Percentiles rank a stretch among this genome's conserved stretches.
These are phyloP conservation scores for Cuniculus paca DNA, from an alignment of 2,797 vertebrate genomes.

Conservation along the genomic window DNA sequence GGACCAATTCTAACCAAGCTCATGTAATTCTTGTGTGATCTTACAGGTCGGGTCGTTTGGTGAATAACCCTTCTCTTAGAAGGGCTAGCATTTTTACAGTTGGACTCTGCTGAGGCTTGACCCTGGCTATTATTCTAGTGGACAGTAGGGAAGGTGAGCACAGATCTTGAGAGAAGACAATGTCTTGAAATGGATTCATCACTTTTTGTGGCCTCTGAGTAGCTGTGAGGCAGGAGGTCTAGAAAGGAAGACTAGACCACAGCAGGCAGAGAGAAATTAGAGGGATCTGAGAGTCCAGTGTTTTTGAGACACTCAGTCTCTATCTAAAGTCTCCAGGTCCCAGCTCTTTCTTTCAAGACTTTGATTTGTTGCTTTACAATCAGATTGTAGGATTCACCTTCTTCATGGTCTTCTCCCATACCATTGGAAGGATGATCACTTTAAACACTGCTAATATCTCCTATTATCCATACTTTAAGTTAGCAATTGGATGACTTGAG, in stretches of 20 bases:
- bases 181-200: neutral
- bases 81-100: neutral
- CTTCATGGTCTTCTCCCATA: neutral
- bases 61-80: neutral
- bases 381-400: neutral
- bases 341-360: neutral
- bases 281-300: neutral
- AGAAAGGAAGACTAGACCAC: neutral
- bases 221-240: neutral
- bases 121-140: neutral
- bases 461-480: neutral
- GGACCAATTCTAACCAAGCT: neutral
- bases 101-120: neutral
- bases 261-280: neutral
- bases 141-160: neutral
- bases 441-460: neutral
- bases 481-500: neutral
- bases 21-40: neutral
- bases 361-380: neutral
- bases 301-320: neutral
- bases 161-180: neutral
- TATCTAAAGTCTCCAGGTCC: neutral
- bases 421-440: neutral
- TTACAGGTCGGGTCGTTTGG: neutral
- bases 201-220: neutral